A percentile compares a stretch with the other conserved stretches of the same genome.
Conservation (phyloP, 64 coral and sea anemone species). For the Trachythela sp. region DNA sequence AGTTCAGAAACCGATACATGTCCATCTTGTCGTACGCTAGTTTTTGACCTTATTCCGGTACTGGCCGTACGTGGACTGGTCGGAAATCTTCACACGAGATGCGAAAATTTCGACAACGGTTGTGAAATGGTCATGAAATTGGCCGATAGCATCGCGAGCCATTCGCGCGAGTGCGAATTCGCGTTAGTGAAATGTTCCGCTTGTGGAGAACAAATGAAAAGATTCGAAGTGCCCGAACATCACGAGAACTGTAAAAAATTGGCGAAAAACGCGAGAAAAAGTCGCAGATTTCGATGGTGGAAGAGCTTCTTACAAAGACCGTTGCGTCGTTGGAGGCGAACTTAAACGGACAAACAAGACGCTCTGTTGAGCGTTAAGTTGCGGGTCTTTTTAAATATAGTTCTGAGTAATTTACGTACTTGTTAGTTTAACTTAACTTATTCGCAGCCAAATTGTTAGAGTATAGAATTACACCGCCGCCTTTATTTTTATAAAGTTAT, state of each 20-base stretch:
- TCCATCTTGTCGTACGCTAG: conserved; percentile 39
- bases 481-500: too few relatives aligned
- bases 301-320: conserved; percentile 65
- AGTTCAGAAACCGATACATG: conserved; percentile 4
- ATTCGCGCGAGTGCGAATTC: conserved; percentile 71
- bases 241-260: conserved; percentile 60
- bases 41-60: conserved; percentile 41
- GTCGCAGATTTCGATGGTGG: conserved; percentile 45
- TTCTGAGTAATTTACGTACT: too few relatives aligned
- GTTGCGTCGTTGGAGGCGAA: conserved; percentile 78
- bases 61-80: conserved; percentile 51
- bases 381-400: too few relatives aligned
- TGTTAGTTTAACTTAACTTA: too few relatives aligned
- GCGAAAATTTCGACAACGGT: conserved; percentile 66
- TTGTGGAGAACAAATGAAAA: conserved; percentile 62
- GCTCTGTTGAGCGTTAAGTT: too few relatives aligned
- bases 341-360: conserved; percentile 78
- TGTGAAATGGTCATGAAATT: conserved; percentile 89
- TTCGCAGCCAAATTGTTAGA: too few relatives aligned
- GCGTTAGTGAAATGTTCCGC: conserved; percentile 62
- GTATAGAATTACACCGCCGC: too few relatives aligned
- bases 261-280: conserved; percentile 50
- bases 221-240: conserved; percentile 53
- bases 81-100: conserved; percentile 35
- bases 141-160: conserved; percentile 57